These are phyloP conservation scores for Varecia variegata DNA, from an alignment of 2,797 vertebrate species.

Conservation along the genomic window DNA sequence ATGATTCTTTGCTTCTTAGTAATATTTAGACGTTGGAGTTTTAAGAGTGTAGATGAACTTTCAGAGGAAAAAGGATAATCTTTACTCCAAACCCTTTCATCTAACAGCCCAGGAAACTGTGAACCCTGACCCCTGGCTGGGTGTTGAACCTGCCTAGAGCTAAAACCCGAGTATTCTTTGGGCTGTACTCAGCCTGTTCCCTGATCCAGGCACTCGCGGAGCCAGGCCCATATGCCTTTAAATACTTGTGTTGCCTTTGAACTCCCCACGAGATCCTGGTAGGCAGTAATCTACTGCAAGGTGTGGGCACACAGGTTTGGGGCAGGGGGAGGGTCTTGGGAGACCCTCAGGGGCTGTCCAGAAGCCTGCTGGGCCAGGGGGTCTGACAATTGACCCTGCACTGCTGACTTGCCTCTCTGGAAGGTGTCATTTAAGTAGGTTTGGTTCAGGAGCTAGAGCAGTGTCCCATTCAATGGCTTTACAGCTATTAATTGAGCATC, in stretches of 20 bases:
- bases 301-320: neutral
- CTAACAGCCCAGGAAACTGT: neutral
- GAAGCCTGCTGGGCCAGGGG: neutral
- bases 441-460: neutral
- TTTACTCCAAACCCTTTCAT: neutral
- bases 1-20: neutral
- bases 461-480: neutral
- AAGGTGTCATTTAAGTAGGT: neutral
- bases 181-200: neutral
- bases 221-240: neutral
- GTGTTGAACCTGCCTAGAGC: neutral
- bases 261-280: neutral
- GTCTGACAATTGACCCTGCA: neutral
- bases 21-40: neutral
- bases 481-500: neutral
- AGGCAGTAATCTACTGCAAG: neutral
- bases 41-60: neutral
- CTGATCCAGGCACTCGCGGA: fast-evolving
- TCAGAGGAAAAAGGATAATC: neutral
- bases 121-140: neutral
- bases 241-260: neutral
- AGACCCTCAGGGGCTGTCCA: neutral
- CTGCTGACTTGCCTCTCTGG: neutral
- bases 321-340: neutral
- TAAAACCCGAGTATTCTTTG: neutral